Conservation (phyloP, 2,113 vertebrate species). For the Nyctibius bracteatus region DNA sequence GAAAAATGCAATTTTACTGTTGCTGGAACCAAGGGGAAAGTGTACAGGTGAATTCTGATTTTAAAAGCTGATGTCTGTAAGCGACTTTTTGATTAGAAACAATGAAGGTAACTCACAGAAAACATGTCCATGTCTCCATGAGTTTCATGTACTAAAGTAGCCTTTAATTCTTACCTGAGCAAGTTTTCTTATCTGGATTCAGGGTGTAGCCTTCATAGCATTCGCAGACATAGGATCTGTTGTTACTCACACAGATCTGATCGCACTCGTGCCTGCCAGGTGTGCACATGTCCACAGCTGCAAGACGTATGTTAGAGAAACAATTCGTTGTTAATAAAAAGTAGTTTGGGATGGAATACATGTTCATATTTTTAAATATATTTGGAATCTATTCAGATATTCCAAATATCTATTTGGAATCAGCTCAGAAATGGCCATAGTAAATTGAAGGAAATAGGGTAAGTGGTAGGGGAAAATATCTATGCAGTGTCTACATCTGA, state of each 20-base stretch:
- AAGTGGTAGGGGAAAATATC: not conserved
- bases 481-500: not conserved
- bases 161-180: slow-evolving; percentile 76
- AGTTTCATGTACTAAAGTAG: not conserved
- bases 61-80: not conserved
- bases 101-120: not conserved
- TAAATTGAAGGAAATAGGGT: not conserved
- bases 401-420: not conserved
- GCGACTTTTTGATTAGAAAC: not conserved
- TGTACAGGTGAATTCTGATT: not conserved
- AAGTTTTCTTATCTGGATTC: slow-evolving; percentile 86
- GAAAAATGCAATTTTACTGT: not conserved
- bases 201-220: slow-evolving; percentile 84
- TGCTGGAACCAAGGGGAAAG: not conserved
- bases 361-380: not conserved
- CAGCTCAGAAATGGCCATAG: not conserved
- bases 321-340: not conserved
- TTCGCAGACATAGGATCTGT: slow-evolving; percentile 80
- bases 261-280: slow-evolving; percentile 82
- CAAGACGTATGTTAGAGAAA: not conserved
- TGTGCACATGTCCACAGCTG: slow-evolving; percentile 84
- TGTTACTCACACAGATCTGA: slow-evolving; percentile 82
- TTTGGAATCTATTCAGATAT: not conserved
- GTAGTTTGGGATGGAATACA: not conserved
- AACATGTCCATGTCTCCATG: not conserved